Evolutionary conservation across 2,888 invertebrate species (phyloP), one percentile per base, ranked within the genome.

Genomic region (Drosophila subsilvestris): DNA sequence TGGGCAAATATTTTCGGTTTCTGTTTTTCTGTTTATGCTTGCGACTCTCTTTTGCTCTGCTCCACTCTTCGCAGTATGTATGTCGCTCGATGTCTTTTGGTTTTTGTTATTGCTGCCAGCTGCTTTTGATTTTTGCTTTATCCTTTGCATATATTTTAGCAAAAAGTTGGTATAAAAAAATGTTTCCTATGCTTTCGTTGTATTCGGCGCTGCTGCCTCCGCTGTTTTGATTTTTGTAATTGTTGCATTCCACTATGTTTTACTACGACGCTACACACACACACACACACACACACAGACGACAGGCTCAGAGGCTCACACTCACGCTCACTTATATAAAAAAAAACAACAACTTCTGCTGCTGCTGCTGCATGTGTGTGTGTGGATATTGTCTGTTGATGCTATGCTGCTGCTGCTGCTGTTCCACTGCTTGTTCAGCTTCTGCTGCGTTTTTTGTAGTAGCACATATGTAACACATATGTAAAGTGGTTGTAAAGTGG

Each of bases 1-100:
- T 81, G 63, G 65, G 66, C 79, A 88, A 82, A 79, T 74, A 73
- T 69, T 76, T 85, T 68, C 62, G 63, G 75, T 78, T 37, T 37
- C n/a, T 37, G 37, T 37, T 37, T 37, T 37, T 7, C 14, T 37
- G 37, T 37, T 78, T 69, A 67, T 61, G 63, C 49, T 76, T 79
- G 2, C 37, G 37, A n/a, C 48, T 49, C 27, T 47, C 53, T 37
- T 14, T 3, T 4, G 6, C 29, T 25, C 6, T 9, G 37, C 14
- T 37, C 14, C 14, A 14, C 37, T 14, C 14, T 2, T 27, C 8
- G 9, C 37, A 37, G 14, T 37, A 6, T 7, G 14, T 37, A 6
- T 37, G 12, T 45, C 5, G 17, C 49, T 45, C 29, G 3, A 29
- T 50, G 18, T 44, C 29, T 4, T 55, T 65, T 25, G 27, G 7